Evolutionary conservation across 2,888 invertebrate genomes (phyloP).

Genomic region (Drosophila prolongata): DNA sequence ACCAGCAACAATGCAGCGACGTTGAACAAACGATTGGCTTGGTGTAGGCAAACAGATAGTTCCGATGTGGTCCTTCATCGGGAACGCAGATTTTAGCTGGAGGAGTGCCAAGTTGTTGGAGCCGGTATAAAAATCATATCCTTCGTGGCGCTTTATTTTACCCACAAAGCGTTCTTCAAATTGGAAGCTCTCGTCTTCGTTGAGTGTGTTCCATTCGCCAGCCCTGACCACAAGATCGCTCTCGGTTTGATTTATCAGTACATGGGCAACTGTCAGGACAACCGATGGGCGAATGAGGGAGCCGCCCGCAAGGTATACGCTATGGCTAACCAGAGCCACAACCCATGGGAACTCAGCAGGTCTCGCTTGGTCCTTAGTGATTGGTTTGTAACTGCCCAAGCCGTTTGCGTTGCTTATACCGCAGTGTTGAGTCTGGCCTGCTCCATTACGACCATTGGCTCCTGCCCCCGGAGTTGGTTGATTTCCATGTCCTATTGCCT

Average conservation of each 20-base stretch:
- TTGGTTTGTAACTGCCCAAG: accelerated
- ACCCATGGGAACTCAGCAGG: background rate
- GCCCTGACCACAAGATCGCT: background rate
- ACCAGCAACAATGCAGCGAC: constrained; percentile 1
- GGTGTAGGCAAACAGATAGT: background rate
- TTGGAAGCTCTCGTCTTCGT: background rate
- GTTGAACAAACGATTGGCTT: background rate
- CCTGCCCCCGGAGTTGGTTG: too few species aligned
- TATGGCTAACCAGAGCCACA: background rate
- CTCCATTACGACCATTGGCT: background rate
- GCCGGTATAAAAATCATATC: background rate
- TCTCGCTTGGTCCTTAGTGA: background rate
- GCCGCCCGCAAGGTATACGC: background rate
- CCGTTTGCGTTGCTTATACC: background rate
- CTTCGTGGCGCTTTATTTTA: background rate
- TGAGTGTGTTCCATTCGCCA: background rate
- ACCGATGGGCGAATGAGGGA: background rate
- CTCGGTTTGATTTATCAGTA: background rate
- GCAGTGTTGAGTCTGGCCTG: background rate
- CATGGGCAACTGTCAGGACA: constrained; percentile 3
- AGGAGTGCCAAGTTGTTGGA: constrained; percentile 4
- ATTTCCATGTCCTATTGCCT: too few species aligned
- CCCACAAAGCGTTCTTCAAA: background rate
- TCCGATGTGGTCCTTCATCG: background rate
- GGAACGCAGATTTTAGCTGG: background rate